phyloP scores from a whole-genome alignment of 2,888 invertebrate genomes.

The Nephrotoma guestfalica region DNA sequence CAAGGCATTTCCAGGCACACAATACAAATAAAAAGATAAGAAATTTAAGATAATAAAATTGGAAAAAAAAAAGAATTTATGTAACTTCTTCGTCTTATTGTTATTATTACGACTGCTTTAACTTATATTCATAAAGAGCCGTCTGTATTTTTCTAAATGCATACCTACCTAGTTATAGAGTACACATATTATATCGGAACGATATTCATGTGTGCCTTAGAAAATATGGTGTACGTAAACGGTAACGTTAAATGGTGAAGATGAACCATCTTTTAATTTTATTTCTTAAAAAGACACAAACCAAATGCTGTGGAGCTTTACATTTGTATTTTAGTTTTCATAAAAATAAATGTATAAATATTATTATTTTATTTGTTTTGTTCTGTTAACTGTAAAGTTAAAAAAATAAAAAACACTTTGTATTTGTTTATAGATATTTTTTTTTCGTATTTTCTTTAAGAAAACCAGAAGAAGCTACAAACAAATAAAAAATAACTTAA shows the following conservation, averaged over 20 bases:
- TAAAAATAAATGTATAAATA: background rate
- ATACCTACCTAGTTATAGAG: background rate
- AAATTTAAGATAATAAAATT: background rate
- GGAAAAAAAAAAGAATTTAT: background rate
- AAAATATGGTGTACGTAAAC: background rate
- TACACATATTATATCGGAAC: background rate
- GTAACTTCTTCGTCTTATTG: background rate
- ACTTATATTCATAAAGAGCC: background rate
- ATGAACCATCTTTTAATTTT: background rate
- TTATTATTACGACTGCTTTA: background rate
- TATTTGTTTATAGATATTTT: background rate
- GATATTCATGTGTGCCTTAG: background rate
- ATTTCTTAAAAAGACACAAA: background rate
- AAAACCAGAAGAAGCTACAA: background rate
- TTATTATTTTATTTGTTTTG: background rate
- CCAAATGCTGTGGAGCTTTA: background rate
- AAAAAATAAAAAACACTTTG: background rate
- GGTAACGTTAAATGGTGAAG: background rate
- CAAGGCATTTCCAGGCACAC: background rate
- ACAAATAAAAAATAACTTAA: background rate
- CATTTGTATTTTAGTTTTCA: background rate
- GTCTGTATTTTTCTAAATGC: background rate
- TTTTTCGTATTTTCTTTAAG: background rate
- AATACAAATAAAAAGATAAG: background rate
- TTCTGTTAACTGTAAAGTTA: background rate